Conservation (phyloP, 2,888 invertebrate genomes). For the Dryomyza anilis region DNA sequence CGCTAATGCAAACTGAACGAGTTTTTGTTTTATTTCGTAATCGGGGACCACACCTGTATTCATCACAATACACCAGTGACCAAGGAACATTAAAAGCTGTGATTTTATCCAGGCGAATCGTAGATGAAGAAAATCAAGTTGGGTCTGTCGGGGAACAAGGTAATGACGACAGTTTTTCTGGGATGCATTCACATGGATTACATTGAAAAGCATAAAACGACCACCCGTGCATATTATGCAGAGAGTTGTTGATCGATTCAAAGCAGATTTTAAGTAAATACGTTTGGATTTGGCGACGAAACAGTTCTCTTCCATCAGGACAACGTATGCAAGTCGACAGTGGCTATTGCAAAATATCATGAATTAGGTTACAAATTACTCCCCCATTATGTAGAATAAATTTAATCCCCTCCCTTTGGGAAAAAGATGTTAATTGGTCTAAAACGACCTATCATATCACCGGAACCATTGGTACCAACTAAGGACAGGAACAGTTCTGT, state of each 20-base stretch:
- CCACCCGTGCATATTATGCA: constrained; percentile 20
- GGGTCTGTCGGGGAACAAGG: background rate
- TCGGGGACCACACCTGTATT: background rate
- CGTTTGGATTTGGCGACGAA: background rate
- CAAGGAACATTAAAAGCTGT: background rate
- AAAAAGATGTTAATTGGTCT: too few species aligned
- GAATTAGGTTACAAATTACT: background rate
- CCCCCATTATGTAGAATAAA: too few species aligned
- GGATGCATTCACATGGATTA: constrained; percentile 20
- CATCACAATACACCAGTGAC: constrained; percentile 1
- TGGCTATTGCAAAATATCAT: background rate
- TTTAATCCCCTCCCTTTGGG: too few species aligned
- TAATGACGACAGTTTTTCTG: background rate
- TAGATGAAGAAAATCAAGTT: background rate
- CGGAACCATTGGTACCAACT: too few species aligned
- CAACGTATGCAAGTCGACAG: background rate
- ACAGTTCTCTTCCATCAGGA: background rate
- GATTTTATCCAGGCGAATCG: background rate
- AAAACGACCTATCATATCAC: too few species aligned
- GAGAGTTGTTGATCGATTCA: constrained; percentile 16
- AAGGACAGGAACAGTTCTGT: too few species aligned
- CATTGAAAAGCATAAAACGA: constrained; percentile 22
- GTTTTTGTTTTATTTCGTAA: constrained; percentile 2
- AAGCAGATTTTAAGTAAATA: background rate
- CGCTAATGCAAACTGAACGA: background rate